A percentile compares a stretch with the other conserved stretches of the same genome.
phyloP scores from a whole-genome alignment of 92 coral and sea anemone genomes.

The Parazoanthus darwini region DNA sequence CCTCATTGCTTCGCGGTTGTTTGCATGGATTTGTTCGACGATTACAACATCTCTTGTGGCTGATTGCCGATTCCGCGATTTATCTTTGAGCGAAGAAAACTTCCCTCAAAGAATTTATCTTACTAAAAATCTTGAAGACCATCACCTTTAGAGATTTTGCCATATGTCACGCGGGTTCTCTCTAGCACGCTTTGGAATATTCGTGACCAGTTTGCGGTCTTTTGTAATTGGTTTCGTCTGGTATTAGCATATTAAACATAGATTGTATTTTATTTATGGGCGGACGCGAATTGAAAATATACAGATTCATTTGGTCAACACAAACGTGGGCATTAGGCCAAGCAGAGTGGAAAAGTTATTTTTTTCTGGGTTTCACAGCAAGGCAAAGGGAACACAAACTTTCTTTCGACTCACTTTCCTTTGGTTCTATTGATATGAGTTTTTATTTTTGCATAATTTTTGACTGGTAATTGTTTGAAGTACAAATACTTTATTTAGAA shows the following conservation, averaged over 20 bases:
- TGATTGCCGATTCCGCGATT: background rate
- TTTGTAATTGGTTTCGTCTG: too few species aligned
- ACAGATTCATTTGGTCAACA: background rate
- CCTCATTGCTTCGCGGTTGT: background rate
- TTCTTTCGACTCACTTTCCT: too few species aligned
- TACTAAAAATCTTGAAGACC: background rate
- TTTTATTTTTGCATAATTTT: too few species aligned
- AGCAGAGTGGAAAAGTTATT: background rate
- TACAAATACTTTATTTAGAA: background rate
- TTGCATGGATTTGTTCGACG: background rate
- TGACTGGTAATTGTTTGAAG: background rate
- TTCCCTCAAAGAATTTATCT: background rate
- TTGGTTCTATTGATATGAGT: too few species aligned
- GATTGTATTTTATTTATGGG: background rate
- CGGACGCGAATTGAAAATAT: background rate
- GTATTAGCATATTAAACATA: background rate
- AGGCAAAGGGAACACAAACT: background rate
- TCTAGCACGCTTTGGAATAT: too few species aligned
- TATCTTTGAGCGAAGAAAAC: background rate
- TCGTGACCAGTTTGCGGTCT: too few species aligned
- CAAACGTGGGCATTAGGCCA: background rate
- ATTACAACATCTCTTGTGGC: background rate
- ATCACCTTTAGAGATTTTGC: background rate
- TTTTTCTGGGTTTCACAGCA: background rate
- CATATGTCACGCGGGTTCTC: background rate